phyloP scores from a whole-genome alignment of 2,797 vertebrate genomes.

The Sebastes steindachneri region DNA sequence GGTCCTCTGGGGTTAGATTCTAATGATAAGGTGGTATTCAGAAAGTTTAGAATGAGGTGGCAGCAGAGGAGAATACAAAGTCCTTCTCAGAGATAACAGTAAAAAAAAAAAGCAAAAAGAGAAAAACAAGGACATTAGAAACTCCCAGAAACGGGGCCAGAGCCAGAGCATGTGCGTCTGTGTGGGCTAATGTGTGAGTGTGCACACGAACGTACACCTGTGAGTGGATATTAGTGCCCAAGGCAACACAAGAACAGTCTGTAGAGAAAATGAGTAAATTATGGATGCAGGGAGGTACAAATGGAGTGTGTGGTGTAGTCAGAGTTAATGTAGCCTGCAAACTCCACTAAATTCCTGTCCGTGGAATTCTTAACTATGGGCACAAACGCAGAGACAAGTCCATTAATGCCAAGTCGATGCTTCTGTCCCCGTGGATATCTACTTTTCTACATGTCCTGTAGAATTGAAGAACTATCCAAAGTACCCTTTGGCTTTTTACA shows the following conservation, averaged over 20 bases:
- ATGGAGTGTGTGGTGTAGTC: conserved; percentile 50
- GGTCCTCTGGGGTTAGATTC: conserved; percentile 3
- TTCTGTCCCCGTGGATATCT: not conserved
- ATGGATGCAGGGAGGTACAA: conserved; percentile 66
- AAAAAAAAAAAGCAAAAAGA: not conserved
- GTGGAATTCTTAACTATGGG: conserved; percentile 65
- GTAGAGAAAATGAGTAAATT: conserved; percentile 58
- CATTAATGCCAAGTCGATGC: conserved; percentile 52
- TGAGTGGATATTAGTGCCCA: conserved; percentile 48
- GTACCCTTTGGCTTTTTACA: not conserved
- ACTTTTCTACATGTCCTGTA: not conserved
- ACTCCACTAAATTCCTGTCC: conserved; percentile 45
- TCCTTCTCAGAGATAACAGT: not conserved
- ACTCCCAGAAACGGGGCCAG: not conserved
- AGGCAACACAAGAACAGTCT: conserved; percentile 45
- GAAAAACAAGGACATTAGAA: conserved; percentile 13
- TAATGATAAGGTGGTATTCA: not conserved
- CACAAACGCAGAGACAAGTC: conserved; percentile 41
- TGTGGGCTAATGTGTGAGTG: conserved; percentile 28
- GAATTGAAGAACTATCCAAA: not conserved
- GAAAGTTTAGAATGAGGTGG: not conserved
- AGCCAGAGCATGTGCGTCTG: conserved; percentile 14
- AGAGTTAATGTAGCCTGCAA: conserved; percentile 66
- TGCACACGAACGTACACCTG: conserved; percentile 46
- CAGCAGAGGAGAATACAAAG: not conserved